Percentiles rank a stretch among this genome's conserved stretches.
These are phyloP conservation scores for Pyrgilauda ruficollis DNA, from an alignment of 2,113 vertebrate species.

Conservation along the genomic window DNA sequence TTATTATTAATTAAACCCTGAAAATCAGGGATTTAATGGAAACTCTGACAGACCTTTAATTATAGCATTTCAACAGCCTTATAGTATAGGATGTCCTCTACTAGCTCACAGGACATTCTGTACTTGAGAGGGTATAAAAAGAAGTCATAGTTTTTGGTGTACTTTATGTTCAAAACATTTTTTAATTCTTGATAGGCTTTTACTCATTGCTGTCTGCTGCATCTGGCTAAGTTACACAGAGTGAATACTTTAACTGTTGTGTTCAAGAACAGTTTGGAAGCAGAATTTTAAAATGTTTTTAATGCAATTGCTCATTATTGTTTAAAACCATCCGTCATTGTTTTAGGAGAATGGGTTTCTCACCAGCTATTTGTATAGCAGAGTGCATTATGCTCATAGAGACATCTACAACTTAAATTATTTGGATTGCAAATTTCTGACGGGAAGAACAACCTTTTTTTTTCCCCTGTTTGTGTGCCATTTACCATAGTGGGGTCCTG, in stretches of 20 bases:
- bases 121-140: conserved; percentile 45
- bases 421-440: neutral
- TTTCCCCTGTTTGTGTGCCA: neutral
- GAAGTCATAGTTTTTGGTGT: neutral
- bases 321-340: neutral
- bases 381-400: neutral
- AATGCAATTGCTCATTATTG: neutral
- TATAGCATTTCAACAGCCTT: conserved; percentile 69
- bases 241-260: neutral
- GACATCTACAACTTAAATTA: neutral
- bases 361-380: neutral
- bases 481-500: neutral
- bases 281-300: neutral
- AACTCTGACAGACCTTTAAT: conserved; percentile 76
- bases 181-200: neutral
- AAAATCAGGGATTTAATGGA: conserved; percentile 81
- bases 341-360: neutral
- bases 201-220: neutral
- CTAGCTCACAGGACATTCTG: conserved; percentile 58
- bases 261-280: neutral
- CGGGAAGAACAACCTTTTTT: neutral
- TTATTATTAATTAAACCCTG: conserved; percentile 78
- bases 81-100: conserved; percentile 69
- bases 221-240: neutral
- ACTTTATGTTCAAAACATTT: neutral